phyloP scores from a whole-genome alignment of 2,113 vertebrate genomes.

The Psophia crepitans region DNA sequence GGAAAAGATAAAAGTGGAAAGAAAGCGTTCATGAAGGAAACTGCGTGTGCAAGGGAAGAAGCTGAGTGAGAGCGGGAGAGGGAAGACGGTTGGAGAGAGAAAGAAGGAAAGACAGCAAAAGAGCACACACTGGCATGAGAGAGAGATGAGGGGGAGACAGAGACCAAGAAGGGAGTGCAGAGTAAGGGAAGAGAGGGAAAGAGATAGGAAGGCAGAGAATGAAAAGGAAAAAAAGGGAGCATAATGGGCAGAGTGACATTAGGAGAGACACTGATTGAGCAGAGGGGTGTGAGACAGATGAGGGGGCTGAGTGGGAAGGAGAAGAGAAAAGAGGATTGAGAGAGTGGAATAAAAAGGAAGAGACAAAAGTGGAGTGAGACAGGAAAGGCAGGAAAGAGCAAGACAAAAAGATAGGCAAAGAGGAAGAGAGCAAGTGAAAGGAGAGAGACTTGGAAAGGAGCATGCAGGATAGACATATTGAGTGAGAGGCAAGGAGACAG shows the following conservation, averaged over 20 bases:
- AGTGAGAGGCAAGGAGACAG: neutral
- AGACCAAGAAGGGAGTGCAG: fast-evolving
- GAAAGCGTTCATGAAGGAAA: neutral
- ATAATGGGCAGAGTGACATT: neutral
- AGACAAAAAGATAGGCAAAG: neutral
- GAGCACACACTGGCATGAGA: neutral
- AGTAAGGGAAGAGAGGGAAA: neutral
- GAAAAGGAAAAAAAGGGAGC: neutral
- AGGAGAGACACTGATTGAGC: neutral
- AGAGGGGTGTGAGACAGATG: neutral
- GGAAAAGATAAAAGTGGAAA: neutral
- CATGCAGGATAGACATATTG: neutral
- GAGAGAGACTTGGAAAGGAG: neutral
- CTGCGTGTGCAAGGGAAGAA: neutral
- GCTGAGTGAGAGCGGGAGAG: neutral
- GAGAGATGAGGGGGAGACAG: neutral
- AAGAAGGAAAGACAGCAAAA: neutral
- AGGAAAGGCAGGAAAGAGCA: neutral
- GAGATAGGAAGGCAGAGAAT: neutral
- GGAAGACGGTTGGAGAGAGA: neutral
- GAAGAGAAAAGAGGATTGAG: neutral
- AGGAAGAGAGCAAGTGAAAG: neutral
- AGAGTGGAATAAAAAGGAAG: neutral
- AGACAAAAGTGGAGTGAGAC: neutral
- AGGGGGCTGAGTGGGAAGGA: neutral